Base-by-base conservation (phyloP, 2,113 vertebrate genomes). In the Gymnarchus niloticus region DNA sequence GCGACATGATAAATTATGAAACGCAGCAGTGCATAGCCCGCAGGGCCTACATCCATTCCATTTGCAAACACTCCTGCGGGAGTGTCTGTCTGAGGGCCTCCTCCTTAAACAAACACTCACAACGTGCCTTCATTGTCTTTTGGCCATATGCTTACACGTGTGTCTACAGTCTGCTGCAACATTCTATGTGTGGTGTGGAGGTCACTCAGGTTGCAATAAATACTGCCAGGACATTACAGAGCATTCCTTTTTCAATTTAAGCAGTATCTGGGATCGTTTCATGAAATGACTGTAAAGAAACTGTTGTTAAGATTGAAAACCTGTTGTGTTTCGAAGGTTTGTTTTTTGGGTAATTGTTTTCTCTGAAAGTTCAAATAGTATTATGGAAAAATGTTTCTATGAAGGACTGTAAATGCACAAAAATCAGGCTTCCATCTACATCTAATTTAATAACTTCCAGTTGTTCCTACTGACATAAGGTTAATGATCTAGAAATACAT, bases 1-100 rank as follows among this genome's bases (percentile, higher is more conserved):
- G 41, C 54, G 41, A 46, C 73, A 78, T 52, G 57, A 80, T 78
- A 57, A 12, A 78, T 85, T 14, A 28, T 37, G 83, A 65, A 84
- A 44, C 33, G 0, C 14, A 14, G 65, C n/a, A 48, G 44, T 46
- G 44, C 83, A n/a, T 46, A 61, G 17, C 59, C 56, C 6, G 17
- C 33, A 44, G 81, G 49, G 14, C 19, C 28, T 33, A 41, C 65
- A 41, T 41, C 65, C 61, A 14, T 51, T 23, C 44, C 7, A 19
- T 78, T 48, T 17, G 41, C 44, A n/a, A 21, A 37, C 21, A 44
- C 76, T 48, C 44, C 44, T 10, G 19, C 19, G 44, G 76, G 76
- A 78, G 23, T 37, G 19, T 46, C 76, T 78, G 76, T 41, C 3
- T 0, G 6, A 37, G 4, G 44, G 41, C 21, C 76, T 78, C 10